These are phyloP conservation scores for Gymnothorax javanicus DNA, from an alignment of 2,797 vertebrate genomes.

Conservation along the genomic window DNA sequence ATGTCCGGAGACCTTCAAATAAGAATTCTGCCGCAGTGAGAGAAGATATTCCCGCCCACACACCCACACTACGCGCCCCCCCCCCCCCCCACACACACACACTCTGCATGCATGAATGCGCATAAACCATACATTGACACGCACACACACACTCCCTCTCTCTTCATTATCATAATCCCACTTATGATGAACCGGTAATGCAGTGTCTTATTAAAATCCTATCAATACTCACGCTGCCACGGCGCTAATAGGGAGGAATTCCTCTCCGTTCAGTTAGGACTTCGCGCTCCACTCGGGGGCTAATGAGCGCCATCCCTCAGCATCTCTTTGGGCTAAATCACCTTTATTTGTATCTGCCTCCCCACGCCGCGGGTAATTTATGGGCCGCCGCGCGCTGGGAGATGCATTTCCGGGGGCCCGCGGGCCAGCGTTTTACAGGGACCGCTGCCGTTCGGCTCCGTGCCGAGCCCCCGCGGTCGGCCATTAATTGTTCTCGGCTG, in stretches of 20 bases:
- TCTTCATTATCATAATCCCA: slow-evolving; percentile 78
- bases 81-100: slow-evolving; percentile 35
- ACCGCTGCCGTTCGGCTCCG: slow-evolving; percentile 50
- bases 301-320: slow-evolving; percentile 84
- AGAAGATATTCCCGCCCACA: slow-evolving; percentile 55
- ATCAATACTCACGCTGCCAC: slow-evolving; percentile 78
- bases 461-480: slow-evolving; percentile 57
- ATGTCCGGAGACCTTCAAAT: slow-evolving; percentile 48
- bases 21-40: slow-evolving; percentile 50
- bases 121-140: background rate
- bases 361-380: slow-evolving; percentile 71
- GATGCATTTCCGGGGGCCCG: slow-evolving; percentile 47
- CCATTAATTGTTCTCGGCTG: slow-evolving; percentile 70
- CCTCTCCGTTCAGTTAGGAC: slow-evolving; percentile 79
- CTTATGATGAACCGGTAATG: slow-evolving; percentile 82
- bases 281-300: slow-evolving; percentile 76
- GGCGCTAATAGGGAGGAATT: slow-evolving; percentile 78
- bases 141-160: background rate
- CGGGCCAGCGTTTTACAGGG: slow-evolving; percentile 49
- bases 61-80: slow-evolving; percentile 12
- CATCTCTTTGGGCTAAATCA: slow-evolving; percentile 84
- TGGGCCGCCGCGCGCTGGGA: slow-evolving; percentile 64
- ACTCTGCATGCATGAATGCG: background rate
- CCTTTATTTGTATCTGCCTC: slow-evolving; percentile 84
- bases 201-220: slow-evolving; percentile 84